Evolutionary conservation across 2,113 vertebrate species (phyloP).

Genomic region (Emydura subglobosa): DNA sequence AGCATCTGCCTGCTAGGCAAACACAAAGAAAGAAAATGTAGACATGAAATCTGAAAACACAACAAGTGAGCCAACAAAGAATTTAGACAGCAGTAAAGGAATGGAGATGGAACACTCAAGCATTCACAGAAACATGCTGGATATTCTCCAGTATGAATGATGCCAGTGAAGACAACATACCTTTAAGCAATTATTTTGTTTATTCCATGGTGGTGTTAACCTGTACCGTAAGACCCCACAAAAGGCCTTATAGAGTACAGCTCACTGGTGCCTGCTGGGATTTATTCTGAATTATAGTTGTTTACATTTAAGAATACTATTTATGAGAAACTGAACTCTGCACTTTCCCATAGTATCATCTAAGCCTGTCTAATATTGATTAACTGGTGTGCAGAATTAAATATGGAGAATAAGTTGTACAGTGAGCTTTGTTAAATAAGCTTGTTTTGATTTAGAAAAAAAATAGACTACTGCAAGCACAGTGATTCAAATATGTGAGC

Average conservation of each 20-base stretch:
- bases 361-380: neutral
- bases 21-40: conserved; percentile 13
- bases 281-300: neutral
- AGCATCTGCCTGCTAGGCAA: conserved; percentile 28
- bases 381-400: neutral
- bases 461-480: neutral
- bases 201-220: neutral
- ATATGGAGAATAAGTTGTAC: neutral
- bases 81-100: neutral
- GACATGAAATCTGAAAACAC: conserved; percentile 28
- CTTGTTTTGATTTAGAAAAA: neutral
- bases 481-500: neutral
- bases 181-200: conserved; percentile 14
- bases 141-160: neutral
- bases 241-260: neutral
- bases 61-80: conserved; percentile 12
- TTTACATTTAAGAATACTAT: neutral
- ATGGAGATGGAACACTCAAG: neutral
- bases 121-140: conserved; percentile 17
- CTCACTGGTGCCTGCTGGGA: neutral
- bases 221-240: neutral
- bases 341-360: neutral
- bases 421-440: neutral
- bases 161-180: neutral
- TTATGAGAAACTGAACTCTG: neutral